Base-by-base conservation (phyloP, 2,888 invertebrate species). In the Napeogenes sylphis region DNA sequence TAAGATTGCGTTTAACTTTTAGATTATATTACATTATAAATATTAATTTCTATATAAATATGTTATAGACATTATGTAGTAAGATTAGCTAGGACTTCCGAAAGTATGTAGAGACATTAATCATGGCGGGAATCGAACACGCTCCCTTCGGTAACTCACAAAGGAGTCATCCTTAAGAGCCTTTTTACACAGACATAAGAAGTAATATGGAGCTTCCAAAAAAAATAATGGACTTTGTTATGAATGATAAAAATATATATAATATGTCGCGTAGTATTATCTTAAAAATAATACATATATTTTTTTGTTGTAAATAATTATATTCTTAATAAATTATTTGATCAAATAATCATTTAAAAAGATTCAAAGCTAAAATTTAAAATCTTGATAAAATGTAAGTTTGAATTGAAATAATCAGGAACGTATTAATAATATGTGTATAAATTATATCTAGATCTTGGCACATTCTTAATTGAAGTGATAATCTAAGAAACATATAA, bases 61-160 rank as follows among this genome's bases (percentile, higher is more conserved):
- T 21, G 4, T n/a, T 47, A 30, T 42, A 47, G 14, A 47, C 12
- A 30, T 51, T 10, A 42, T 42, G 12, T 42, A 42, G 30, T 59
- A 54, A 53, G 55, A 30, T 58, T 62, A 62, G 38, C 21, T 38
- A 6, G 30, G 51, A 51, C 30, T 51, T 56, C 45, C 58, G 58
- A 63, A 45, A 30, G 59, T 38, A 47, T 58, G 12, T 42, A 47
- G 6, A 47, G 58, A 56, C 65, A 65, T 67, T 63, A 67, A 67
- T 67, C 67, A 67, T 65, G 63, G 55, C 63, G 10, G 55, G 65
- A 63, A 67, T 67, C 65, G 67, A 67, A 67, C 63, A 51, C 61
- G 38, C 55, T 55, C 59, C 61, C 63, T 55, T 55, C 63, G 59
- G 63, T 66, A 64, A 60, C 64, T 64, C 56, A 68, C 65, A 61